Evolutionary conservation across 2,113 vertebrate species (phyloP).

Genomic region (Lucifuga dentata): DNA sequence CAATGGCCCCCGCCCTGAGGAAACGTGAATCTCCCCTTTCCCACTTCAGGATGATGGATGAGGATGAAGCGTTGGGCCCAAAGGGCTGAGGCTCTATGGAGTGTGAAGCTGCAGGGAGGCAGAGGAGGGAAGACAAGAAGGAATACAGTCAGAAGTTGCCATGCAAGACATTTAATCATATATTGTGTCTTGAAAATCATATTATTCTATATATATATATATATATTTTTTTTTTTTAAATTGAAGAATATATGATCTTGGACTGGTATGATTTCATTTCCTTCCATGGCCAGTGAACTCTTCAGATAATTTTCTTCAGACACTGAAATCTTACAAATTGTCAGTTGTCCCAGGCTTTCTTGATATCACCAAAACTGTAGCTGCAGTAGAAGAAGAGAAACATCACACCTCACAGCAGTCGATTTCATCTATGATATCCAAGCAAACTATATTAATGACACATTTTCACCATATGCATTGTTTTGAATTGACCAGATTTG

Average conservation of each 20-base stretch:
- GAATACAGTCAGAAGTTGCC: conserved; percentile 31
- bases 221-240: conserved; percentile 13
- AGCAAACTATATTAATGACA: too few relatives aligned
- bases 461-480: too few relatives aligned
- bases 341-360: conserved; percentile 22
- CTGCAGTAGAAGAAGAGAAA: conserved; percentile 4
- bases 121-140: background rate
- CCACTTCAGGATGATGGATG: conserved; percentile 76
- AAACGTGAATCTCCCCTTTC: conserved; percentile 66
- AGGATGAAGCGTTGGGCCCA: conserved; percentile 47
- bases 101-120: conserved; percentile 59
- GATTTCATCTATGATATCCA: conserved; percentile 9
- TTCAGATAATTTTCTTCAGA: conserved; percentile 15
- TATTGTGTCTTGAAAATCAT: conserved; percentile 22
- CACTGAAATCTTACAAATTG: conserved; percentile 17
- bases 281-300: background rate
- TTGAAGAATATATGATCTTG: conserved; percentile 15
- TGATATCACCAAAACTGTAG: conserved; percentile 12
- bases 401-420: background rate
- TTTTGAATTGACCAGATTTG: too few relatives aligned
- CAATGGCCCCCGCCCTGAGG: conserved; percentile 50
- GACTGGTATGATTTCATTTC: conserved; percentile 10
- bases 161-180: conserved; percentile 45
- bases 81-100: conserved; percentile 61
- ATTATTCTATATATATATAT: too few relatives aligned